Evolutionary conservation across 2,113 vertebrate genomes (phyloP), one percentile per base, ranked within the genome.

Genomic region (Rafetus swinhoei): DNA sequence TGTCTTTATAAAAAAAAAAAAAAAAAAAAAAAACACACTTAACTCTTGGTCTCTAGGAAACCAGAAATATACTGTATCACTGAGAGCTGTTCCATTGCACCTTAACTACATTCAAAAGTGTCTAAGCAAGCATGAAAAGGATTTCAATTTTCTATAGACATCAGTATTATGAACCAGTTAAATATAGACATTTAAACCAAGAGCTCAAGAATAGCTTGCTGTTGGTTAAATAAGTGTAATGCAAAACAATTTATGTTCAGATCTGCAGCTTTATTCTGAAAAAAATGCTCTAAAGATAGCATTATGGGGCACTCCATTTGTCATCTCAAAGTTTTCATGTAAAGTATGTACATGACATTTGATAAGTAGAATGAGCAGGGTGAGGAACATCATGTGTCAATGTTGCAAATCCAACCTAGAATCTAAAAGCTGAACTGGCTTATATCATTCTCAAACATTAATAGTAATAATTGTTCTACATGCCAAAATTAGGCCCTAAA

Each of bases 1-100:
- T 95, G 86, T 97, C 93, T 39, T 39, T n/a, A n/a, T n/a, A n/a
- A n/a, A n/a, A n/a, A n/a, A n/a, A n/a, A n/a, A n/a, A n/a, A n/a
- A n/a, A n/a, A n/a, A n/a, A n/a, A 97, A 97, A 97, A 91, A 95
- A 94, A 45, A 45, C 5, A 45, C 45, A 95, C 94, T 97, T 97
- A 96, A 82, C 88, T 91, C 94, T 98, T 92, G 90, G 93, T 95
- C 86, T 98, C 97, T 96, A 95, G 95, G 94, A 97, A 98, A 97
- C 93, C 3, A 96, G 94, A 97, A 96, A 96, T 89, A 93, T 82
- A 90, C 93, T 97, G 95, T 15, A 97, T 97, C 92, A 94, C 90
- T 87, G 79, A 92, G 74, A 93, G 91, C 55, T 65, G 24, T 76
- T 56, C 53, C 52, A 90, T 88, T 93, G 96, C 91, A 97, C 91